Percentiles rank a stretch among this genome's conserved stretches.
These are phyloP conservation scores for Oryzias melastigma DNA, from an alignment of 2,113 vertebrate genomes.

Conservation along the genomic window DNA sequence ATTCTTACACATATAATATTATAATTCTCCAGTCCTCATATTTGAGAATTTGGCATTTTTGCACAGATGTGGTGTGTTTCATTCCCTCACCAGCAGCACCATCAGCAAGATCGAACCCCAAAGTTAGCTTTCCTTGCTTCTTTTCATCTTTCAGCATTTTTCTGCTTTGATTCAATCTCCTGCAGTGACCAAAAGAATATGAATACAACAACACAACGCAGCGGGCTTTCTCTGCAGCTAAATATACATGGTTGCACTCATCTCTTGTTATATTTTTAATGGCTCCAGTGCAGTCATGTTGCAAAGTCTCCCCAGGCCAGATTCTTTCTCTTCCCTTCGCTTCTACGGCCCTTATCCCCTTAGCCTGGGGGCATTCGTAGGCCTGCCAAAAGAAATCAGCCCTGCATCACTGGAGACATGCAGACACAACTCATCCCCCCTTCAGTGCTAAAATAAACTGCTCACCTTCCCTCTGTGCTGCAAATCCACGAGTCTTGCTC, in stretches of 20 bases:
- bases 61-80: conserved; percentile 29
- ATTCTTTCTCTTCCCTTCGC: conserved; percentile 55
- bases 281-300: conserved; percentile 52
- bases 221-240: conserved; percentile 35
- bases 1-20: conserved; percentile 6
- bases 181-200: conserved; percentile 44
- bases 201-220: conserved; percentile 8
- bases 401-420: conserved; percentile 69
- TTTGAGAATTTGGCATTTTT: not conserved
- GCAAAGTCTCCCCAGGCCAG: conserved; percentile 59
- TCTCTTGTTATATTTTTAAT: conserved; percentile 67
- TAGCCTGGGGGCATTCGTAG: conserved; percentile 65
- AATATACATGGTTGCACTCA: conserved; percentile 63
- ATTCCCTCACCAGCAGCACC: conserved; percentile 36
- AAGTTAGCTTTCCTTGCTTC: conserved; percentile 15
- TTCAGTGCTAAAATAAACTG: conserved; percentile 62
- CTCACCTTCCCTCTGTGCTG: conserved; percentile 55
- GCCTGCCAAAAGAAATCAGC: conserved; percentile 77
- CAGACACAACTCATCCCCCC: conserved; percentile 26
- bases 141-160: conserved; percentile 30
- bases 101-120: conserved; percentile 42
- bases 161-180: conserved; percentile 50
- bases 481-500: conserved; percentile 46
- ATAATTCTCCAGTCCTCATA: conserved; percentile 49
- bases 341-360: conserved; percentile 54